These are phyloP conservation scores for Pelochelys cantorii DNA, from an alignment of 2,797 vertebrate species.

Conservation along the genomic window DNA sequence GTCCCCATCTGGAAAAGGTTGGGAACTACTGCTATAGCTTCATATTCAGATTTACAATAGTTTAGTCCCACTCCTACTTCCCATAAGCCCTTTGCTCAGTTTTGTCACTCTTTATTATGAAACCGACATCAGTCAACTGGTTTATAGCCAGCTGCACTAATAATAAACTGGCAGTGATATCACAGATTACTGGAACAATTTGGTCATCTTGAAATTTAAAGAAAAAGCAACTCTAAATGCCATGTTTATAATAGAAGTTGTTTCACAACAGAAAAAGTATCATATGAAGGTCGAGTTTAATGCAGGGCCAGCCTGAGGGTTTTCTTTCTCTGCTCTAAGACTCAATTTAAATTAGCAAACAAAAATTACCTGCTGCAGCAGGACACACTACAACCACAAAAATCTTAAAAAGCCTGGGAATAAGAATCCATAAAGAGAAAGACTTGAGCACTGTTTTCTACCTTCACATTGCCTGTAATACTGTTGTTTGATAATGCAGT, in stretches of 20 bases:
- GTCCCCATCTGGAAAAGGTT: no score
- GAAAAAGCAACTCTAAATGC: background rate
- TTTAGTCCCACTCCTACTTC: slow-evolving; percentile 47
- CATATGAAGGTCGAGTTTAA: slow-evolving; percentile 14
- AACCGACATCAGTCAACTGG: slow-evolving; percentile 74
- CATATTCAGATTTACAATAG: slow-evolving; percentile 1
- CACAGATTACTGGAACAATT: slow-evolving; percentile 74
- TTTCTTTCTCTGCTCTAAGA: background rate
- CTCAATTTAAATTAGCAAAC: background rate
- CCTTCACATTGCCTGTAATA: background rate
- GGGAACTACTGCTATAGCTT: background rate
- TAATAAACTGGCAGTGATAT: slow-evolving; percentile 72
- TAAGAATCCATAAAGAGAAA: background rate
- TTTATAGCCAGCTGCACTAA: slow-evolving; percentile 54
- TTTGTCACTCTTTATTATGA: slow-evolving; percentile 61
- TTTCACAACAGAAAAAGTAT: slow-evolving; percentile 21
- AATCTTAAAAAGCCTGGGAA: background rate
- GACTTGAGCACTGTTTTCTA: background rate
- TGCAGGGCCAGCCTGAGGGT: background rate
- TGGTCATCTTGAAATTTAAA: slow-evolving; percentile 65
- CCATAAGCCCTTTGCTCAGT: slow-evolving; percentile 28
- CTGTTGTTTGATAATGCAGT: background rate
- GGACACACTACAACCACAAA: background rate
- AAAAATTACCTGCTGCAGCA: background rate
- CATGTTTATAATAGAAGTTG: slow-evolving; percentile 4